Conservation (phyloP, 1,140 invertebrate species). For the Hylyphantes graminicola region DNA sequence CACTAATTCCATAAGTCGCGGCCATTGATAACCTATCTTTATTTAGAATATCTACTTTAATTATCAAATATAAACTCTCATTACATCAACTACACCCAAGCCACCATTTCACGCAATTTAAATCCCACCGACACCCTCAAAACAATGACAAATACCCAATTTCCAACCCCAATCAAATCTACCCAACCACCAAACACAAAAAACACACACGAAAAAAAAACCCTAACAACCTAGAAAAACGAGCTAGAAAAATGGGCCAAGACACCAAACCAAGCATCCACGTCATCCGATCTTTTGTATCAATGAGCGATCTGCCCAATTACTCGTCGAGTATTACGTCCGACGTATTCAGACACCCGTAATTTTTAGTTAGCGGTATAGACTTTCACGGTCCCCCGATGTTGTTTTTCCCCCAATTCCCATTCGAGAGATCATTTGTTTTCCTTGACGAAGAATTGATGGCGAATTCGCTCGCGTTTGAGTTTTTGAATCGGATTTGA, state of each 20-base stretch:
- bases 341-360: not conserved
- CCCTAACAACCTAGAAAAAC: conserved; percentile 11
- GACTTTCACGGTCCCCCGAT: not conserved
- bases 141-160: too few species aligned
- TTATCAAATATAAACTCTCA: too few species aligned
- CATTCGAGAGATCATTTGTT: conserved; percentile 12
- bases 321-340: conserved; percentile 26
- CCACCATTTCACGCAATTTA: too few species aligned
- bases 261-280: not conserved
- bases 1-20: too few species aligned
- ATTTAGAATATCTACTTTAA: too few species aligned
- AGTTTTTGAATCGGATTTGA: not conserved
- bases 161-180: too few species aligned
- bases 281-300: conserved; percentile 19
- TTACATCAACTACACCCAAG: too few species aligned
- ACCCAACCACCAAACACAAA: too few species aligned
- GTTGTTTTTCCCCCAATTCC: not conserved
- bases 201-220: too few species aligned
- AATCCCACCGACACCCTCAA: too few species aligned
- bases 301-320: conserved; percentile 12
- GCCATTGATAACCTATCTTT: too few species aligned
- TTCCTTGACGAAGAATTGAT: conserved; percentile 8
- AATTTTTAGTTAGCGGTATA: too few species aligned
- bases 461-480: conserved; percentile 18
- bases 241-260: conserved; percentile 44